A percentile compares a stretch with the other conserved stretches of the same genome.
phyloP scores from a whole-genome alignment of 2,797 vertebrate species.

The Enteromius paludinosus region DNA sequence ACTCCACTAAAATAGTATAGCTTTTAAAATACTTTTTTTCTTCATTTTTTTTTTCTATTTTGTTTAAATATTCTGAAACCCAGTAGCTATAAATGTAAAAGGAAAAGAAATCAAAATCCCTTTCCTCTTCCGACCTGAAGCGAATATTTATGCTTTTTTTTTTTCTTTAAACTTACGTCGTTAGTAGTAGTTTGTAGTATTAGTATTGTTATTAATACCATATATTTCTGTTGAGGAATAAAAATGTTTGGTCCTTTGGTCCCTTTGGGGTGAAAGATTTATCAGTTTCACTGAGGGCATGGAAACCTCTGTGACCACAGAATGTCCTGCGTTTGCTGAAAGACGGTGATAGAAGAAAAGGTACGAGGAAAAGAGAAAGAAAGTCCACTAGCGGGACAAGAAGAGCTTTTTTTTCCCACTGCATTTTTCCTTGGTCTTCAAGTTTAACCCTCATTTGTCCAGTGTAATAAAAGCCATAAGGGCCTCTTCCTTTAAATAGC shows the following conservation, averaged over 20 bases:
- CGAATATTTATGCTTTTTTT: conserved; percentile 71
- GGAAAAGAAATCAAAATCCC: conserved; percentile 76
- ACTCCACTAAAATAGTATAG: conserved; percentile 84
- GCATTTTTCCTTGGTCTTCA: conserved; percentile 80
- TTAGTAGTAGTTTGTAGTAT: conserved; percentile 83
- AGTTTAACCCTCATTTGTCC: conserved; percentile 88
- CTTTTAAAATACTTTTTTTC: conserved; percentile 73
- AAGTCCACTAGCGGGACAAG: conserved; percentile 79
- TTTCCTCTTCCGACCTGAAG: conserved; percentile 82
- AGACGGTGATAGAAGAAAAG: conserved; percentile 76
- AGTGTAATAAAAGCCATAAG: conserved; percentile 84
- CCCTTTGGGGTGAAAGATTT: conserved; percentile 82
- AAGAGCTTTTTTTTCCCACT: conserved; percentile 75
- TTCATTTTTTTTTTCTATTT: conserved; percentile 67
- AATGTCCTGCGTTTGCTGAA: conserved; percentile 81
- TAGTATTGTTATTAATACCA: conserved; percentile 84
- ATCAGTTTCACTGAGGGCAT: conserved; percentile 82
- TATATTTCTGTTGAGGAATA: conserved; percentile 86
- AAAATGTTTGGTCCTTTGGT: conserved; percentile 90
- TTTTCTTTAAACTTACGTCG: conserved; percentile 76
- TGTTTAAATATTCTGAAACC: conserved; percentile 83
- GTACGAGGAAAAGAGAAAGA: conserved; percentile 79
- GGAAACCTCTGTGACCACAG: conserved; percentile 82
- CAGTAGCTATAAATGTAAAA: conserved; percentile 82
- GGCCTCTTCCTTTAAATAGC: conserved; percentile 80